phyloP scores from a whole-genome alignment of 2,888 invertebrate genomes.

The Athetis lepigone region DNA sequence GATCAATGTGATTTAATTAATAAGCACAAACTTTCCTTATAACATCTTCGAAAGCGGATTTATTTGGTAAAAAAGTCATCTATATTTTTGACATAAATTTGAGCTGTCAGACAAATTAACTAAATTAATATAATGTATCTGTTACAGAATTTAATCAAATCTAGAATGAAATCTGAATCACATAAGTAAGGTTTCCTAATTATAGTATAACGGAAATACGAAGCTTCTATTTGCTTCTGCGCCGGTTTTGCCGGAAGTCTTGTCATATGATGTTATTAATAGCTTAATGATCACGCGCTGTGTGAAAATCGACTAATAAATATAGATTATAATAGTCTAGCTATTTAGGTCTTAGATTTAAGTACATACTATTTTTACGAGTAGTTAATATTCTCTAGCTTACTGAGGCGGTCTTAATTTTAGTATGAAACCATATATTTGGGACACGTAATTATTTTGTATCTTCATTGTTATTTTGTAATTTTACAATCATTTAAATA shows the following conservation, averaged over 20 bases:
- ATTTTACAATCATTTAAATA: no score
- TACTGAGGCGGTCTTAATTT: no score
- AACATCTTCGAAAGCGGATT: no score
- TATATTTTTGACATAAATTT: not conserved
- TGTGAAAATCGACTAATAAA: not conserved
- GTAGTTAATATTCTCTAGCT: no score
- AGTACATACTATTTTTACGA: no score
- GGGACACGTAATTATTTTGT: no score
- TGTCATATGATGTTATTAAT: conserved; percentile 14
- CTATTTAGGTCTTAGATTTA: not conserved
- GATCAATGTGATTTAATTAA: no score
- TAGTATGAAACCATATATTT: no score
- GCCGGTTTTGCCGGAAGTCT: conserved; percentile 4
- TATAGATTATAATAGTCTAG: not conserved
- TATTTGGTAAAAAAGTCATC: no score
- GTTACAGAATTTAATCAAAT: not conserved
- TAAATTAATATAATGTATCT: not conserved
- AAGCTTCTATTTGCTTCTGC: not conserved
- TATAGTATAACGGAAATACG: not conserved
- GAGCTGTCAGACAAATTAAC: not conserved
- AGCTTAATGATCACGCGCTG: not conserved
- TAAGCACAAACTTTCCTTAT: no score
- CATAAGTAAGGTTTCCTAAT: no score
- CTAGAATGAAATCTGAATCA: not conserved
- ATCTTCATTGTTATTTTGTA: no score